These are phyloP conservation scores for Thunnus maccoyii DNA, from an alignment of 2,113 vertebrate species.

Conservation along the genomic window DNA sequence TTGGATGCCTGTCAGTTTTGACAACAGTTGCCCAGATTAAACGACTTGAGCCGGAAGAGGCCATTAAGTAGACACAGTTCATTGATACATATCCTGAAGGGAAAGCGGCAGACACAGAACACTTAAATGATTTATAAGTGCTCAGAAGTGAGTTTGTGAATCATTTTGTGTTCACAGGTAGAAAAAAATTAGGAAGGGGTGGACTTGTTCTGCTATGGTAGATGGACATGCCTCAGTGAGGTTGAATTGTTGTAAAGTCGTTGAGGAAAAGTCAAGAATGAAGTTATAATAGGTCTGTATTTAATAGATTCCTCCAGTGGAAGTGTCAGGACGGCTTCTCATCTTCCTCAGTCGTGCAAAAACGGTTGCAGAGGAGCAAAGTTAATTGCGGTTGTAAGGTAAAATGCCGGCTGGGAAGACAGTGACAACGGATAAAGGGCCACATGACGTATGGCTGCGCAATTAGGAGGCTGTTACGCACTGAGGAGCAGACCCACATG, in stretches of 20 bases:
- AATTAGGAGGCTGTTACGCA: constrained; percentile 43
- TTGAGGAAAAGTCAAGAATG: background rate
- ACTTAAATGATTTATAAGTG: constrained; percentile 48
- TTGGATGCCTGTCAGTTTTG: constrained; percentile 75
- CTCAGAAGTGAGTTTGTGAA: background rate
- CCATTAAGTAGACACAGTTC: constrained; percentile 64
- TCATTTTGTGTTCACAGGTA: background rate
- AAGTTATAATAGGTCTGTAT: background rate
- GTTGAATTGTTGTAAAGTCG: background rate
- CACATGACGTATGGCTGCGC: constrained; percentile 27
- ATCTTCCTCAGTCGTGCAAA: background rate
- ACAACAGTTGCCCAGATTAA: constrained; percentile 61
- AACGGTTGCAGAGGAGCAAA: constrained; percentile 20
- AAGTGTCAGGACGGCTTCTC: background rate
- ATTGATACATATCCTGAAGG: constrained; percentile 39
- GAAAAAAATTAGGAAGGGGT: background rate
- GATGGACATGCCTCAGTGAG: too few species aligned
- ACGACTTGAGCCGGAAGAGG: constrained; percentile 43
- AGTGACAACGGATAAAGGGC: constrained; percentile 47
- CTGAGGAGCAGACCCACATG: background rate
- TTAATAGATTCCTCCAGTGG: background rate
- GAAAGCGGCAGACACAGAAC: constrained; percentile 33
- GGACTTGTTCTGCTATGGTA: background rate
- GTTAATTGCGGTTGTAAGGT: constrained; percentile 41
- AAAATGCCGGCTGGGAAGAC: constrained; percentile 14